Conservation (phyloP, 2,113 vertebrate genomes). For the Hoplias malabaricus region DNA sequence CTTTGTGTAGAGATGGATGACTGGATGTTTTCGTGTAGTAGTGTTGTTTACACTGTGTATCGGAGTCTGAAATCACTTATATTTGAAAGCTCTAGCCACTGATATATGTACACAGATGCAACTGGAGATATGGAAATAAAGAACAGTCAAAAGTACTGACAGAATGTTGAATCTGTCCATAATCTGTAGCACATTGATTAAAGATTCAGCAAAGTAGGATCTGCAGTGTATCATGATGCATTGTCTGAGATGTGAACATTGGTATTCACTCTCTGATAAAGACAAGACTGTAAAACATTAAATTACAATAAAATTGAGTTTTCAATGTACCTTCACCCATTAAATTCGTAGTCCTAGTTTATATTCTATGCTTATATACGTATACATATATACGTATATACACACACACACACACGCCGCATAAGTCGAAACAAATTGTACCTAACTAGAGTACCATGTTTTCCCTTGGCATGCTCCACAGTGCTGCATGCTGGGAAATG, state of each 20-base stretch:
- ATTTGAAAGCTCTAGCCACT: background rate
- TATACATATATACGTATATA: slow-evolving; percentile 29
- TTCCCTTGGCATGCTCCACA: slow-evolving; percentile 53
- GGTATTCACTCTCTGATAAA: background rate
- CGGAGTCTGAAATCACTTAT: background rate
- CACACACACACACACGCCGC: slow-evolving; percentile 32
- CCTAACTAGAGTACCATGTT: slow-evolving; percentile 66
- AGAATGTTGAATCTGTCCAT: background rate
- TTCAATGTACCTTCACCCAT: slow-evolving; percentile 30
- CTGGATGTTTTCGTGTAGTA: background rate
- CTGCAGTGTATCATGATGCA: background rate
- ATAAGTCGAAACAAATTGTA: slow-evolving; percentile 57
- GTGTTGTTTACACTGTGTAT: background rate
- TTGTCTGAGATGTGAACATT: background rate
- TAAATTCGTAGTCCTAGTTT: background rate
- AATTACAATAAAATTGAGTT: slow-evolving; percentile 13
- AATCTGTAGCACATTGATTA: background rate
- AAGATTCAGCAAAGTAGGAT: background rate
- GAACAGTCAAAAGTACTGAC: slow-evolving; percentile 1
- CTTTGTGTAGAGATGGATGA: background rate
- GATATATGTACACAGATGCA: background rate
- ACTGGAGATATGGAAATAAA: background rate
- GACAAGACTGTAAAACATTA: background rate
- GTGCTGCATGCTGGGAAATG: slow-evolving; percentile 70
- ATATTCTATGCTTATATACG: background rate